A percentile compares a stretch with the other conserved stretches of the same genome.
These are phyloP conservation scores for Nasonia giraulti DNA, from an alignment of 1,140 invertebrate species.

Conservation along the genomic window DNA sequence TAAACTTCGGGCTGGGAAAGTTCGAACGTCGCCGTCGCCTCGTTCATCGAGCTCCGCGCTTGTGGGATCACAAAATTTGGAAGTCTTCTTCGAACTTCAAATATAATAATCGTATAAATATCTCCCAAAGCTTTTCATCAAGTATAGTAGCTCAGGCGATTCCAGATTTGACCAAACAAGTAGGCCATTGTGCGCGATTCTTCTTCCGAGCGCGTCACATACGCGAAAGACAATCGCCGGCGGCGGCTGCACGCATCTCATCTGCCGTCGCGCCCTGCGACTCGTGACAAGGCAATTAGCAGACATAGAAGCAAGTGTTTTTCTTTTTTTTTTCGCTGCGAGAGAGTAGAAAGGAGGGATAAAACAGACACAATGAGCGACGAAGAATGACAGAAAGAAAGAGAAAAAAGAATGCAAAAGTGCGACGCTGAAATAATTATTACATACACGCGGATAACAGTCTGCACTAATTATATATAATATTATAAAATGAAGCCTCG, in stretches of 20 bases:
- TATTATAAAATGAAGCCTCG: too few relatives aligned
- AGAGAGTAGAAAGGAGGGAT: slow-evolving; percentile 5
- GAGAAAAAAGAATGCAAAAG: not conserved
- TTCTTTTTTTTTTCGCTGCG: not conserved
- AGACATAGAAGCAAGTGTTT: slow-evolving; percentile 20
- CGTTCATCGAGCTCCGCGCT: slow-evolving; percentile 14
- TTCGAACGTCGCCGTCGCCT: not conserved
- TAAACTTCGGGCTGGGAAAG: slow-evolving; percentile 11
- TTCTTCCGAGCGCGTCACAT: not conserved
- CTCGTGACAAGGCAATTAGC: slow-evolving; percentile 24
- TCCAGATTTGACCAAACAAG: not conserved
- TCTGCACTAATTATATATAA: not conserved
- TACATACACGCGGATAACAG: too few relatives aligned
- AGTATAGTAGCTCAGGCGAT: not conserved
- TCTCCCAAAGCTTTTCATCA: too few relatives aligned
- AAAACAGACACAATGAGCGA: not conserved
- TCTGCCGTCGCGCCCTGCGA: not conserved
- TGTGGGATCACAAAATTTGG: not conserved
- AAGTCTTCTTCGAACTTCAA: not conserved
- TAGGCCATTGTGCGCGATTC: not conserved
- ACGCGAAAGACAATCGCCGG: slow-evolving; percentile 14
- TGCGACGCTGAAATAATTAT: too few relatives aligned
- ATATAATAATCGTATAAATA: not conserved
- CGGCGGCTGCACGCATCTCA: not conserved
- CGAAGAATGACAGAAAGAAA: not conserved